phyloP scores from a whole-genome alignment of 2,888 invertebrate genomes.

The Latrodectus hesperus region DNA sequence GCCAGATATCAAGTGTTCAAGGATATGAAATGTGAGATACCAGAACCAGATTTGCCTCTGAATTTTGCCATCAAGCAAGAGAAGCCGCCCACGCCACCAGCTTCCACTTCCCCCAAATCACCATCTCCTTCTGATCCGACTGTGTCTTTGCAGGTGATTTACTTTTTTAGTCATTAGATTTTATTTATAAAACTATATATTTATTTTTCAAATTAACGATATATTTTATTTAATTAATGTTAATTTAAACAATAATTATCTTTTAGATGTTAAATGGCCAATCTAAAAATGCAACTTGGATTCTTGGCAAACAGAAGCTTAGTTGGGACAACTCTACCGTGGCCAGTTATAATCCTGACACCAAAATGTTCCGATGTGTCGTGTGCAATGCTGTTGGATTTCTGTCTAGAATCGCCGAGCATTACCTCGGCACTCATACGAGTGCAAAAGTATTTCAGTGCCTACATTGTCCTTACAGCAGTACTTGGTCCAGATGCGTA shows the following conservation, averaged over 20 bases:
- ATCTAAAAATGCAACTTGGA: constrained; percentile 77
- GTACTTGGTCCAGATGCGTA: constrained; percentile 84
- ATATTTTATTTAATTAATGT: neutral
- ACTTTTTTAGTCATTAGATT: neutral
- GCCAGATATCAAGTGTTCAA: constrained; percentile 35
- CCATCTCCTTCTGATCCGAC: constrained; percentile 20
- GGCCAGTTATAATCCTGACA: constrained; percentile 85
- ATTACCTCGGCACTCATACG: constrained; percentile 85
- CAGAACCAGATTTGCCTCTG: constrained; percentile 32
- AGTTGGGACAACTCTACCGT: constrained; percentile 87
- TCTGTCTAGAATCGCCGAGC: constrained; percentile 83
- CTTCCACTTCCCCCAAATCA: constrained; percentile 25
- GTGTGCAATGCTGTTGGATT: constrained; percentile 84
- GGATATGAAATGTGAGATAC: constrained; percentile 36
- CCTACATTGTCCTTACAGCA: constrained; percentile 83
- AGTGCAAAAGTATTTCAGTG: constrained; percentile 81
- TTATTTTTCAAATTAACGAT: neutral
- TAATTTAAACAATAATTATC: neutral
- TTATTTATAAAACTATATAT: neutral
- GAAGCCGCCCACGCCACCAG: constrained; percentile 57
- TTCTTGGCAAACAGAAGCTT: constrained; percentile 82
- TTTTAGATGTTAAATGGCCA: constrained; percentile 45
- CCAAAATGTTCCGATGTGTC: constrained; percentile 84
- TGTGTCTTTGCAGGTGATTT: constrained; percentile 4
- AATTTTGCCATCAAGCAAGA: constrained; percentile 63